Evolutionary conservation across 2,113 vertebrate genomes (phyloP).

Genomic region (Pteronura brasiliensis): DNA sequence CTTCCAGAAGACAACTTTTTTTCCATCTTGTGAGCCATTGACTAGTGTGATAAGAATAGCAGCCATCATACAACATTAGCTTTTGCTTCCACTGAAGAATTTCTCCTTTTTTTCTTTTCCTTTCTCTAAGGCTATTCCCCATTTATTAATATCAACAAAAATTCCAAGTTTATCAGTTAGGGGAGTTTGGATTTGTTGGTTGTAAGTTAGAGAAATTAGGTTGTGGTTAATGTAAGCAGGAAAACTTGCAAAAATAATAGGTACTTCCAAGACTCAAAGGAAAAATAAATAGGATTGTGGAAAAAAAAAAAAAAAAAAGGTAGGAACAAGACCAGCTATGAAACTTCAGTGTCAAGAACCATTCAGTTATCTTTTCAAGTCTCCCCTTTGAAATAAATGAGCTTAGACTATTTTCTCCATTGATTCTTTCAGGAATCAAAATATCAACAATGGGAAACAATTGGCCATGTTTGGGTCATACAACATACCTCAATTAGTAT

Average conservation of each 20-base stretch:
- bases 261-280: neutral
- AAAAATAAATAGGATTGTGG: neutral
- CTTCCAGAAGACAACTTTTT: neutral
- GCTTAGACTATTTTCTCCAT: neutral
- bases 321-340: neutral
- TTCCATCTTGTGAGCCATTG: neutral
- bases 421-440: neutral
- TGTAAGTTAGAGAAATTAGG: neutral
- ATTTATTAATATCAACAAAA: neutral
- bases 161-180: neutral
- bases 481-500: neutral
- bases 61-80: neutral
- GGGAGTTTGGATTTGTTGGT: neutral
- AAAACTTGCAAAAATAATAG: neutral
- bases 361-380: neutral
- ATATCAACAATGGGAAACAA: neutral
- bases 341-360: neutral
- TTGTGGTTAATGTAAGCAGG: neutral
- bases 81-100: neutral
- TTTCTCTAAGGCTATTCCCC: neutral
- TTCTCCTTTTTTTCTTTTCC: neutral
- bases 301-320: neutral
- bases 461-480: neutral
- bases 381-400: neutral
- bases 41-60: neutral